Conservation (phyloP, 2,113 vertebrate species). For the Siniperca knerii region DNA sequence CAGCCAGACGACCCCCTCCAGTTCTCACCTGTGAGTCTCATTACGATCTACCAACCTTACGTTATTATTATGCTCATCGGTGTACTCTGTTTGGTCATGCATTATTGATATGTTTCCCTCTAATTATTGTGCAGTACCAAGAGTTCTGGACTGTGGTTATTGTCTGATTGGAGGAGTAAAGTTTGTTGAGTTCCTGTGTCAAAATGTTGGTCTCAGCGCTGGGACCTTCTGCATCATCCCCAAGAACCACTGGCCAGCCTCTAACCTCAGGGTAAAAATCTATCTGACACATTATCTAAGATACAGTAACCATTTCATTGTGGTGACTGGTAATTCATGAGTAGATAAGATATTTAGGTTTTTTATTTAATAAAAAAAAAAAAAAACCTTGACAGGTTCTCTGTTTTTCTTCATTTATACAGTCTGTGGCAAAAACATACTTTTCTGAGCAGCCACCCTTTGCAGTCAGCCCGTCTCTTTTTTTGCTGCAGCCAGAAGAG, state of each 20-base stretch:
- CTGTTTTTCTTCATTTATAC: not conserved
- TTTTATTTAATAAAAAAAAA: not conserved
- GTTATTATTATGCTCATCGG: rapidly evolving
- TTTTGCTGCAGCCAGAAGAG: conserved; percentile 89
- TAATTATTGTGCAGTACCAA: conserved; percentile 84
- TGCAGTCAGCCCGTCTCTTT: conserved; percentile 86
- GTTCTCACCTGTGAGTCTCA: conserved; percentile 89
- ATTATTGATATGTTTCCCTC: not conserved
- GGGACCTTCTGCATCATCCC: conserved; percentile 92
- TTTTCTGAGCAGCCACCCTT: conserved; percentile 90
- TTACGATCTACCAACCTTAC: no score
- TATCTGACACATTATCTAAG: not conserved
- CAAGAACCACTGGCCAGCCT: conserved; percentile 85
- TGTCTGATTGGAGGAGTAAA: conserved; percentile 92
- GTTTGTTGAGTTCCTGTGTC: conserved; percentile 84
- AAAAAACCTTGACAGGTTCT: not conserved
- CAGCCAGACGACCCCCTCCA: conserved; percentile 88
- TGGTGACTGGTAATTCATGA: not conserved
- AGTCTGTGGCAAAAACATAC: conserved; percentile 82
- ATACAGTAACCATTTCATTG: not conserved
- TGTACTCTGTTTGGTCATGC: not conserved
- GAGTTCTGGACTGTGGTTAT: conserved; percentile 88
- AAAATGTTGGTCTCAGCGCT: conserved; percentile 87
- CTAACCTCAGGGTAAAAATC: conserved; percentile 85
- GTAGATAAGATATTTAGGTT: not conserved